phyloP scores from a whole-genome alignment of 2,888 invertebrate genomes.

The Cylindroiulus punctatus region DNA sequence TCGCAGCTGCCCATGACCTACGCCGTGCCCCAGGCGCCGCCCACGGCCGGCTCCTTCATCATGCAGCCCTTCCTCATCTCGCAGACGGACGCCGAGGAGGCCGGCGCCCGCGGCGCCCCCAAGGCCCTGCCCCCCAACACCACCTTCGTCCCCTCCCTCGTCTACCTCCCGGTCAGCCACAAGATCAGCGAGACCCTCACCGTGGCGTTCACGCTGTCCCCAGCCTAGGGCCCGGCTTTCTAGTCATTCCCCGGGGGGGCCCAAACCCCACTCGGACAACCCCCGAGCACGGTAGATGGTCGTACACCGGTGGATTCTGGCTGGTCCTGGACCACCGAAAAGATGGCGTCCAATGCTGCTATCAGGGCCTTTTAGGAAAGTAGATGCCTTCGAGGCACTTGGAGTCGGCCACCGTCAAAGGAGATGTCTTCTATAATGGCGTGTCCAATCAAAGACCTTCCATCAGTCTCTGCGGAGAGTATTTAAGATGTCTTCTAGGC shows the following conservation, averaged over 20 bases:
- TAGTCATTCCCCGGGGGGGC: not conserved
- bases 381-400: too few relatives aligned
- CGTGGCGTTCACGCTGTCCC: slow-evolving; percentile 91
- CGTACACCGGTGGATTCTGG: not conserved
- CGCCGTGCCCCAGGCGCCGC: slow-evolving; percentile 64
- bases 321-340: too few relatives aligned
- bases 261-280: not conserved
- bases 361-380: too few relatives aligned
- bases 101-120: not conserved
- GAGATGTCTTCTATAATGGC: too few relatives aligned
- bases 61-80: slow-evolving; percentile 94
- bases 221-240: slow-evolving; percentile 72
- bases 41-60: slow-evolving; percentile 70
- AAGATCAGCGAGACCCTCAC: slow-evolving; percentile 86
- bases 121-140: slow-evolving; percentile 59
- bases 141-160: slow-evolving; percentile 88
- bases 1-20: slow-evolving; percentile 64
- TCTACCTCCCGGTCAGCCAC: slow-evolving; percentile 92
- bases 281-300: not conserved
- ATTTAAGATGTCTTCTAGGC: too few relatives aligned
- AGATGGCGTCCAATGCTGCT: too few relatives aligned
- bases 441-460: too few relatives aligned
- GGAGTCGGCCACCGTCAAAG: too few relatives aligned
- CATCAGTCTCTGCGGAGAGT: too few relatives aligned
- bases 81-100: slow-evolving; percentile 67